Evolutionary conservation across 35 echinoderm and acorn worm genomes (phyloP), one percentile per base, ranked within the genome.

Genomic region (Chiridota heheva): DNA sequence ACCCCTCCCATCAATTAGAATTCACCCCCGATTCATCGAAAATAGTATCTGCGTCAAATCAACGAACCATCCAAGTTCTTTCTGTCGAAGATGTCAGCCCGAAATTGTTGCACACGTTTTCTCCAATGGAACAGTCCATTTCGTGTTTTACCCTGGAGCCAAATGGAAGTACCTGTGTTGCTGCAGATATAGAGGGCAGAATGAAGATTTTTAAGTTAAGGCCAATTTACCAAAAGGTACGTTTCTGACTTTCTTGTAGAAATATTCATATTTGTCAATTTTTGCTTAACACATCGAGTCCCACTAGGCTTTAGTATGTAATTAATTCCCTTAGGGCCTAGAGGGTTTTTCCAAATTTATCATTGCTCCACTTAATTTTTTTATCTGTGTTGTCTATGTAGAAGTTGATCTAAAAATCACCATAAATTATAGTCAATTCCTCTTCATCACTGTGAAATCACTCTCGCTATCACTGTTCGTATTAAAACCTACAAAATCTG

Each of bases 11-110:
- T 70, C 80, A 88, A 5, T 62, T 98, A 47, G 48, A 46, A 26
- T 98, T 98, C 60, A 84, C 89, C 0, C 20, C 76, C 3, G 85
- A 88, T 27, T 80, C 73, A 1, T 79, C 68, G n/a, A 87, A 84
- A 60, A 48, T 98, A 4, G 40, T 98, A 45, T 46, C 73, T 17
- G 84, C 84, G 1, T 74, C 91, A 35, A 73, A 84, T 17, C 63
- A 72, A 15, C 59, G 82, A 20, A 72, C 65, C 17, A 20, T 82
- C 1, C 80, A 84, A 27, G 18, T 85, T 7, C 34, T 48, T 41
- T 44, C 39, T 4, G 44, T 97, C 7, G 94, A 97, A 44, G 81
- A 81, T 40, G 44, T 91, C 55, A 88, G 91, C 38, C 94, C 94
- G 39, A 76, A 22, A 15, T 42, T 97, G 39, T 53, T 88, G 18